phyloP scores from a whole-genome alignment of 2,113 vertebrate genomes.

The Tonatia bakeri region DNA sequence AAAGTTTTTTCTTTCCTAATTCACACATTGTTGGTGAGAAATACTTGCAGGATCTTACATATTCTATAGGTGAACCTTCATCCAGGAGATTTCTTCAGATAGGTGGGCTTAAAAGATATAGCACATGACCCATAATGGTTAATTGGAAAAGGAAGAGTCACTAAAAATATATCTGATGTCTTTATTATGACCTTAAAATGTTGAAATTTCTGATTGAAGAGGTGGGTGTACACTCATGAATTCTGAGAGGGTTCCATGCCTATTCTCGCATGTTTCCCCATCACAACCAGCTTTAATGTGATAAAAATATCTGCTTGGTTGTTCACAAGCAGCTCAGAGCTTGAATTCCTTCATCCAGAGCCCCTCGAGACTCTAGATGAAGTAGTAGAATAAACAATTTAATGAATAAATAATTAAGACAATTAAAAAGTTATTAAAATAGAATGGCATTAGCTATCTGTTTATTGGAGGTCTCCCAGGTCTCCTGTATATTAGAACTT shows the following conservation, averaged over 20 bases:
- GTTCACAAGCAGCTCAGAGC: slow-evolving; percentile 31
- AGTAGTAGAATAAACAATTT: slow-evolving; percentile 68
- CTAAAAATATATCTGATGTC: not conserved
- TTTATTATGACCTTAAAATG: not conserved
- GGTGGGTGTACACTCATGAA: not conserved
- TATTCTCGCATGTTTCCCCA: not conserved
- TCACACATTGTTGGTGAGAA: not conserved
- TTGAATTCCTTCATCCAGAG: slow-evolving; percentile 8
- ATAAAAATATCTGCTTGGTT: slow-evolving; percentile 22
- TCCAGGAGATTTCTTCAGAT: not conserved
- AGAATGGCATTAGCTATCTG: slow-evolving; percentile 52
- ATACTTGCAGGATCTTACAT: not conserved
- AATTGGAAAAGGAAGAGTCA: not conserved
- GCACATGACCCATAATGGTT: not conserved
- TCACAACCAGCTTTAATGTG: slow-evolving; percentile 20
- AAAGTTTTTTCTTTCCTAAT: not conserved
- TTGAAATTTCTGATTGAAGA: not conserved
- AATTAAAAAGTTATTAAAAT: slow-evolving; percentile 79
- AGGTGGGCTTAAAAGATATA: not conserved
- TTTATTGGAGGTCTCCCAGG: not conserved
- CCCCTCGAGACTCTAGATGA: slow-evolving; percentile 65
- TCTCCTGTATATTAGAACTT: slow-evolving; percentile 40
- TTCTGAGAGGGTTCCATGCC: not conserved
- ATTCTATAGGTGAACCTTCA: not conserved
- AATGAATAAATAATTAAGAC: slow-evolving; percentile 78